Base-by-base conservation (phyloP, 2,888 invertebrate species). In the Pseudococcus longispinus region DNA sequence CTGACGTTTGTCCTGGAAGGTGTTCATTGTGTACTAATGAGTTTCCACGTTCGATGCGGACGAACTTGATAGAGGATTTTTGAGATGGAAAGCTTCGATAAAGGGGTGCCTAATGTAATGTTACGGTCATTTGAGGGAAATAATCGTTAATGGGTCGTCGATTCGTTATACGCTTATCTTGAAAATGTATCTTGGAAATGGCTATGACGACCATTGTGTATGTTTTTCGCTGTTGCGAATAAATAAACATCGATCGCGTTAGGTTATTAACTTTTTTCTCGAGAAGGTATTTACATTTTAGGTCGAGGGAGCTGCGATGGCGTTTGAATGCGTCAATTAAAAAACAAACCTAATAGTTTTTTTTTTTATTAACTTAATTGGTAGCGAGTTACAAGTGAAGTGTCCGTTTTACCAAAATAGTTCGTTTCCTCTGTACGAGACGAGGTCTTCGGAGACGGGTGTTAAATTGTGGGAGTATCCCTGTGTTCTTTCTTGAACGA, bases 291-390 rank as follows among this genome's bases (percentile, higher is more conserved):
- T 80, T 80, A 80, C 9, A 46, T 46, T 46, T 37, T 37, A 37
- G 2, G 8, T 1, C 5, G 37, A 9, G 5, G 37, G 37, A 37
- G 15, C 11, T 15, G 44, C 8, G 44, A 9, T 44, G 9, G 23
- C 23, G 60, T 60, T 60, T 23, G 23, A 23, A 23, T 23, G 60
- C 6, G 60, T 80, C 77, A 42, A 80, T 80, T 80, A 80, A 80
- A 70, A 70, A 80, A 42, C 29, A 80, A 80, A 74, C 74, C 5
- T 2, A 3, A 32, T 74, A 74, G 20, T 60, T 60, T 60, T 70
- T 70, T 29, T 70, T 74, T 80, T 80, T 80, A 80, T 80, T 80
- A 80, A 42, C 11, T 80, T 80, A 80, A 80, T 80, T 80, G 77
- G 77, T 80, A 37, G 42, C 77, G 77, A 11, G 42, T 80, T 80